phyloP scores from a whole-genome alignment of 2,888 invertebrate genomes.

The Pristionchus japonicus region DNA sequence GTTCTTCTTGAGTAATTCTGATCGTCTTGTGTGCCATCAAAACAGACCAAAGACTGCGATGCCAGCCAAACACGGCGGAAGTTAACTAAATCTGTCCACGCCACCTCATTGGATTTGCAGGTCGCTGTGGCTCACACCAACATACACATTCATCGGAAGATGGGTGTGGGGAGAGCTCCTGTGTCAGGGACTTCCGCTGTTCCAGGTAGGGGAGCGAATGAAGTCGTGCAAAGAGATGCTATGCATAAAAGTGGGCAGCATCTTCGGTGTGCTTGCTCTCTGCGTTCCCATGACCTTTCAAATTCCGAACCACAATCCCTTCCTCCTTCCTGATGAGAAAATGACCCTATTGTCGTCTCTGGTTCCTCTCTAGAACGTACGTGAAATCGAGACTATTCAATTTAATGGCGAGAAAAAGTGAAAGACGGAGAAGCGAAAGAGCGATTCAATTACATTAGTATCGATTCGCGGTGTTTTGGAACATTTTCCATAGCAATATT shows the following conservation, averaged over 20 bases:
- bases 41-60: neutral
- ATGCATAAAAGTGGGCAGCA: no score
- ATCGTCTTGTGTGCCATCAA: neutral
- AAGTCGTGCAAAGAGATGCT: neutral
- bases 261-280: neutral
- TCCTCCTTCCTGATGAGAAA: neutral
- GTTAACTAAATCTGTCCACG: neutral
- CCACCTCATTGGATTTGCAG: constrained; percentile 78
- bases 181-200: constrained; percentile 93
- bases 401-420: neutral
- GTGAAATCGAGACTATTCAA: neutral
- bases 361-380: neutral
- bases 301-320: neutral
- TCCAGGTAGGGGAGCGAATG: constrained; percentile 75
- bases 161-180: constrained; percentile 94
- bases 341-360: neutral
- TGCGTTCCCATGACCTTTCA: neutral
- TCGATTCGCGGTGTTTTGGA: no score
- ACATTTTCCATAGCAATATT: neutral
- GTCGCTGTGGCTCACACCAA: constrained; percentile 95
- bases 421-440: neutral
- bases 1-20: neutral
- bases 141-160: constrained; percentile 89
- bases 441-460: neutral
- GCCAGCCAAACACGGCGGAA: neutral